These are phyloP conservation scores for Hirundo rustica DNA, from an alignment of 2,797 vertebrate species.

Conservation along the genomic window DNA sequence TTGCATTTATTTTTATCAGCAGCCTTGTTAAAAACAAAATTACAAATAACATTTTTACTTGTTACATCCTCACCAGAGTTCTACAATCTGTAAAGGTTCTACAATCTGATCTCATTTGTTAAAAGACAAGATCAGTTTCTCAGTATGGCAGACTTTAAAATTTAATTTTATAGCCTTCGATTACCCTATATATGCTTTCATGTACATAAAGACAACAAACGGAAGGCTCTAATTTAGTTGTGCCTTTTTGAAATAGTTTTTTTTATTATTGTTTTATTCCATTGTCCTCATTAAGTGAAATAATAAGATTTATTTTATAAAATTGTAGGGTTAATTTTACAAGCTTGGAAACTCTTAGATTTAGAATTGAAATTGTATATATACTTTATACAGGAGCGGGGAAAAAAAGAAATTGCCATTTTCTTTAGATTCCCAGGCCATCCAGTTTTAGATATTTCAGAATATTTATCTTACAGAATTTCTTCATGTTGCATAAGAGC, in stretches of 20 bases:
- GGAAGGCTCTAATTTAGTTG: not conserved
- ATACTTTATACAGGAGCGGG: not conserved
- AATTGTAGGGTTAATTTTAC: not conserved
- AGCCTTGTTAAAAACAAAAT: not conserved
- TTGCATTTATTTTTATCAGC: not conserved
- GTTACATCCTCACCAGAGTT: not conserved
- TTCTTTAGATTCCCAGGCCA: not conserved
- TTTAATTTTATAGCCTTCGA: not conserved
- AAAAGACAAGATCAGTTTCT: not conserved
- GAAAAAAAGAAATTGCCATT: not conserved
- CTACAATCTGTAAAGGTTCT: not conserved
- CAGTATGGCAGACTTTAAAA: not conserved
- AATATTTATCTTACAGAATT: not conserved
- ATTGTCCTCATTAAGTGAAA: not conserved
- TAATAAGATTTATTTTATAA: not conserved
- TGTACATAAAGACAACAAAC: not conserved
- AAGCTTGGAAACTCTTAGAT: not conserved
- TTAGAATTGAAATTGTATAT: not conserved
- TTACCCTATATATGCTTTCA: not conserved
- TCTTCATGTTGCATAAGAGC: not conserved
- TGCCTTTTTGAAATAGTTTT: not conserved
- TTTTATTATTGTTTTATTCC: not conserved
- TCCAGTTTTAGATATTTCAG: not conserved
- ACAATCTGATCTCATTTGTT: not conserved
- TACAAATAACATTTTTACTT: not conserved